Percentiles rank a stretch among this genome's conserved stretches.
phyloP scores from a whole-genome alignment of 1,140 invertebrate species.

The Cherax destructor region DNA sequence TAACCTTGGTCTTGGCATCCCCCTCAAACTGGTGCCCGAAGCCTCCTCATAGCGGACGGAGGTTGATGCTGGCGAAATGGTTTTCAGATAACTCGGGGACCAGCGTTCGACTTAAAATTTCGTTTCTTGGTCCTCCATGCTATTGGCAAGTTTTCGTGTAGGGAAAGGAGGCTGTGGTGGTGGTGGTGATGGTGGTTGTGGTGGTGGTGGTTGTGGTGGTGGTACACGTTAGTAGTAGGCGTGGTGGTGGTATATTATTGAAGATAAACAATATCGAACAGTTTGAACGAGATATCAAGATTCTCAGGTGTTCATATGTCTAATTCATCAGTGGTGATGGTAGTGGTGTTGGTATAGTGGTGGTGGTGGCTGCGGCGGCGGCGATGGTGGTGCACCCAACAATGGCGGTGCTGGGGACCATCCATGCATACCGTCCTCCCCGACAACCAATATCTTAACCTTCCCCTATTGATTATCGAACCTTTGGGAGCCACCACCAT shows the following conservation, averaged over 20 bases:
- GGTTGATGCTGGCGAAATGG: constrained; percentile 61
- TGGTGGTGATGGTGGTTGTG: neutral
- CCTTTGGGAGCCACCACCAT: too few relatives aligned
- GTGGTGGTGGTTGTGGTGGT: too few relatives aligned
- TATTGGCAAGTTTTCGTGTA: neutral
- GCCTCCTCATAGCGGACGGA: constrained; percentile 51
- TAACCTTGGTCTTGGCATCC: neutral
- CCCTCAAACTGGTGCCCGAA: constrained; percentile 48
- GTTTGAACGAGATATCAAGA: neutral
- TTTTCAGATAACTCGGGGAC: constrained; percentile 59
- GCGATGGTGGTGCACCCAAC: constrained; percentile 26
- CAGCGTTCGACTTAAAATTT: constrained; percentile 50
- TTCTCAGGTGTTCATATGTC: neutral
- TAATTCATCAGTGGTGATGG: constrained; percentile 59
- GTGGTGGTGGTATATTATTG: neutral
- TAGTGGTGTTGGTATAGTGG: constrained; percentile 55
- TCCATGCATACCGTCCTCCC: neutral
- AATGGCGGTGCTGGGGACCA: neutral
- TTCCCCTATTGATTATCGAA: too few relatives aligned
- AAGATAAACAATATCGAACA: neutral
- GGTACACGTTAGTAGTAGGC: too few relatives aligned
- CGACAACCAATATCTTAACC: too few relatives aligned
- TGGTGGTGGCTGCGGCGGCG: constrained; percentile 31
- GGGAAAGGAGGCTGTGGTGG: neutral
- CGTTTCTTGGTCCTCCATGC: constrained; percentile 23